These are phyloP conservation scores for Nibea albiflora DNA, from an alignment of 2,113 vertebrate species.

Conservation along the genomic window DNA sequence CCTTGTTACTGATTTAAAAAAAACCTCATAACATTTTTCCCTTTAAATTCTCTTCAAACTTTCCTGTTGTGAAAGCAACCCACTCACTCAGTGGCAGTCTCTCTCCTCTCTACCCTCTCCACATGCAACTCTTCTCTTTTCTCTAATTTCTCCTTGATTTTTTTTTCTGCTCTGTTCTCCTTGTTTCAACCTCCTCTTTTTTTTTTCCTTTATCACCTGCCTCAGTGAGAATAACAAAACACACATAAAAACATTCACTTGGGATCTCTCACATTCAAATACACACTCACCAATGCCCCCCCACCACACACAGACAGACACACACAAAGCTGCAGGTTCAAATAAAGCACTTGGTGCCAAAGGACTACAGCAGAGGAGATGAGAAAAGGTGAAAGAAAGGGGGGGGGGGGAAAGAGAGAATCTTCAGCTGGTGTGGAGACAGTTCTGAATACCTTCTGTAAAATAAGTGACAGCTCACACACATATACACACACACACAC, in stretches of 20 bases:
- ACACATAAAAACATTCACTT: background rate
- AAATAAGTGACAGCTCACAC: background rate
- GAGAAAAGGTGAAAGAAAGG: background rate
- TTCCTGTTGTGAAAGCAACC: conserved; percentile 49
- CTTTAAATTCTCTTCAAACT: conserved; percentile 55
- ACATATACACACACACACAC: background rate
- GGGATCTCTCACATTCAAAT: conserved; percentile 4
- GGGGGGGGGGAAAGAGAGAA: background rate
- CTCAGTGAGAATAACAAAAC: conserved; percentile 31
- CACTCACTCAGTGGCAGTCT: conserved; percentile 40
- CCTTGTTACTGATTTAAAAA: conserved; percentile 36
- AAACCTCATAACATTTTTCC: conserved; percentile 23
- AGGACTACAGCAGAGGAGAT: background rate
- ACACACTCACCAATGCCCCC: background rate
- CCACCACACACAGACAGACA: background rate
- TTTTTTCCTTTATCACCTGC: conserved; percentile 23
- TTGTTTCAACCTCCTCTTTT: conserved; percentile 32
- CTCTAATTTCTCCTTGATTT: conserved; percentile 57
- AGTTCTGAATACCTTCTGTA: conserved; percentile 2
- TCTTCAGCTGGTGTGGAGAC: background rate
- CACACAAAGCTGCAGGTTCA: conserved; percentile 8
- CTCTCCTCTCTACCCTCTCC: conserved; percentile 10
- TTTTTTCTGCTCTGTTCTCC: conserved; percentile 37
- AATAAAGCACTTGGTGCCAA: background rate
- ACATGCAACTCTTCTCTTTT: conserved; percentile 8